Percentiles rank a stretch among this genome's conserved stretches.
phyloP scores from a whole-genome alignment of 2,113 vertebrate genomes.

The Steatornis caripensis region DNA sequence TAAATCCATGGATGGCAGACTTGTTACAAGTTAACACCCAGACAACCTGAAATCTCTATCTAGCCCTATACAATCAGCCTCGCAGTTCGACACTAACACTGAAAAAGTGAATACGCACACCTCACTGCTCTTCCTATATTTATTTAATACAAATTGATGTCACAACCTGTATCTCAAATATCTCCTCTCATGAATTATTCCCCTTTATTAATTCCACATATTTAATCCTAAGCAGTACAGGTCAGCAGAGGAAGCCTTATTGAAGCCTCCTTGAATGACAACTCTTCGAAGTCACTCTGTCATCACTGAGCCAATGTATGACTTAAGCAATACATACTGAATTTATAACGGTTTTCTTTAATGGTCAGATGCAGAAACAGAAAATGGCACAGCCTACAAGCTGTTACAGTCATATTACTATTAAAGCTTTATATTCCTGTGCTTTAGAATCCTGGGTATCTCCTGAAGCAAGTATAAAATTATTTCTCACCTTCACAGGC shows the following conservation, averaged over 20 bases:
- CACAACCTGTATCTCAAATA: neutral
- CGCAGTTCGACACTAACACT: neutral
- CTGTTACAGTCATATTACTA: neutral
- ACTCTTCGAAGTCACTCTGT: neutral
- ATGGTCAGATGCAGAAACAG: neutral
- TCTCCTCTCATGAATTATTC: slow-evolving; percentile 42
- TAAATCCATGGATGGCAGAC: neutral
- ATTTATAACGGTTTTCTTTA: neutral
- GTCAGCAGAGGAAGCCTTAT: neutral
- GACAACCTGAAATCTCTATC: neutral
- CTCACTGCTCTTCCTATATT: neutral
- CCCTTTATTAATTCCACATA: neutral
- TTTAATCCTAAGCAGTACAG: neutral
- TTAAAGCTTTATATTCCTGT: neutral
- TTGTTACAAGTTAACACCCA: neutral
- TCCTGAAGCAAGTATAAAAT: neutral
- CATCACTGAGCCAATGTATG: neutral
- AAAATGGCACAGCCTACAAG: neutral
- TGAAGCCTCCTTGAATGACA: neutral
- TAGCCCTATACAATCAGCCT: neutral
- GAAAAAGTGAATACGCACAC: neutral
- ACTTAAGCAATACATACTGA: neutral
- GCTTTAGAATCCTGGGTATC: neutral
- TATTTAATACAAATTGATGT: slow-evolving; percentile 52
- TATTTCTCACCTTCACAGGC: neutral